Base-by-base conservation (phyloP, 1,140 invertebrate species). In the Doryteuthis pealeii region DNA sequence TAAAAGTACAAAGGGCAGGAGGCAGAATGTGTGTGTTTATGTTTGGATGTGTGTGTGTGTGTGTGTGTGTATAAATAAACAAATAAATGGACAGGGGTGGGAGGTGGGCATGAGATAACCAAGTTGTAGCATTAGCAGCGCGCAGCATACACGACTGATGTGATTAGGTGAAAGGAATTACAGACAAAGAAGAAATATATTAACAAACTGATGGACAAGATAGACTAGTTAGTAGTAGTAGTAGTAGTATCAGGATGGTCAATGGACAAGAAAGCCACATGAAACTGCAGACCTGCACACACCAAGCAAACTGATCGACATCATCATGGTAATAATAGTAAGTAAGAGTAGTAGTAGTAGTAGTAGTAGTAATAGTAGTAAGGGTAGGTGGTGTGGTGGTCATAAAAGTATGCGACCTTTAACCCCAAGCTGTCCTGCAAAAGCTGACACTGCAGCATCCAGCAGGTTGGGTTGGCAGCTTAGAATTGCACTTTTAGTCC, bases 241-340 rank as follows among this genome's bases (percentile, higher is more conserved):
- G 30, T 30, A 22, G n/a, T 5, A 30, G 30, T 68, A 40, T 40
- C 10, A 40, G 35, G 35, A 40, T 40, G 66, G 31, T 68, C 31
- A 26, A 68, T 68, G 32, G 66, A 68, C 66, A 68, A 12, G 22
- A 10, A 68, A 68, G 66, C 66, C 30, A 68, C 30, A 33, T 33
- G 18, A 10, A 32, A 68, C 66, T 30, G 66, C 31, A 30, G 66
- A 68, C 66, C 66, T 68, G 66, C 66, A 68, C 66, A 68, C 30
- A 68, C 66, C 66, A 68, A 68, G 66, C 28, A 68, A 26, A 68
- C 32, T 32, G 28, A 68, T 26, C n/a, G 54, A 15, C 18, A 62
- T 62, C 18, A 62, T 18, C 54, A 62, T 62, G 18, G 54, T 62
- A 22, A 62, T 12, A 62, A 62, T 62, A 62, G 26, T 62, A 12